Base-by-base conservation (phyloP, 2,113 vertebrate genomes). In the Phycodurus eques region DNA sequence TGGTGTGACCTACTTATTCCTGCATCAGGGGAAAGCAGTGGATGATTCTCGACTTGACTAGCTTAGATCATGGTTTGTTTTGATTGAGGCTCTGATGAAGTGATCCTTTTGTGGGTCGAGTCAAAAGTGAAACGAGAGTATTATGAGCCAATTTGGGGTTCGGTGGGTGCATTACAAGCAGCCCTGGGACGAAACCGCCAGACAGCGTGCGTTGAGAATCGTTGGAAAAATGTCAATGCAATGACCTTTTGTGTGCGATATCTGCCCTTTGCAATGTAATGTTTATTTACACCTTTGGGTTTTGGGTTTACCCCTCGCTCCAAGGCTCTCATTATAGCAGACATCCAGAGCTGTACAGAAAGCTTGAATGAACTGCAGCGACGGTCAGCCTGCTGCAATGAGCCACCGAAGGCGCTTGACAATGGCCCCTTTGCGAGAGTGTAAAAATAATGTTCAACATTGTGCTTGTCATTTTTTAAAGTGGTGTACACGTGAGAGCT, bases 21-120 rank as follows among this genome's bases (percentile, higher is more conserved):
- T 22, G n/a, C 22, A 12, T 27, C 62, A 65, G 12, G 62, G 54
- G 62, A 65, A 39, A 33, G 33, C 49, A n/a, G 35, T 47, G 70
- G 47, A 74, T 86, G 88, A 81, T 88, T 89, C 88, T 62, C 80
- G 79, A 79, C 72, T 62, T 77, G 77, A 90, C 84, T 73, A 84
- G 66, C 75, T 80, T 78, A 83, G 81, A 88, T 89, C 80, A 84
- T 72, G 81, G 81, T 88, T 87, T 89, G 88, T 87, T 88, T 90
- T 76, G 44, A 90, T 81, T 14, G 31, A 74, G 70, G 81, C 63
- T 69, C 77, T 86, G 82, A 90, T 91, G 84, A 89, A 89, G 87
- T 88, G 86, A 88, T 90, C 87, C 5, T 87, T 90, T 90, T 89
- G 80, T 78, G 44, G 83, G 87, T 88, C 82, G 85, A 90, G 90